phyloP scores from a whole-genome alignment of 2,797 vertebrate species.

The Eulemur rubriventer region DNA sequence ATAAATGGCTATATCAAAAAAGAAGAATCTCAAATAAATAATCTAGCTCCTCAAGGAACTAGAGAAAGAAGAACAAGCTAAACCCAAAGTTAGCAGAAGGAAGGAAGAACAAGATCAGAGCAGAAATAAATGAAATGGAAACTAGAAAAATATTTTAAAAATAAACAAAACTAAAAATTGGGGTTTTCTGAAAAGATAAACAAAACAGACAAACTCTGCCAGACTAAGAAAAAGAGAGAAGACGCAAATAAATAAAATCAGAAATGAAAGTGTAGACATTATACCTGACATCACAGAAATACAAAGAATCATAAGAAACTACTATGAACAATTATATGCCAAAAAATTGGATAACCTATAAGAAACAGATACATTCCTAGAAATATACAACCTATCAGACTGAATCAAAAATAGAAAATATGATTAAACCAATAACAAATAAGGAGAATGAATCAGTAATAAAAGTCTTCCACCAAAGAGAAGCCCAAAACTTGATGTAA shows the following conservation, averaged over 20 bases:
- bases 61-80: not conserved
- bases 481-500: not conserved
- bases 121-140: not conserved
- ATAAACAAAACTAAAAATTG: not conserved
- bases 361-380: not conserved
- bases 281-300: not conserved
- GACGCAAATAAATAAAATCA: not conserved
- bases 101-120: not conserved
- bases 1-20: not conserved
- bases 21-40: not conserved
- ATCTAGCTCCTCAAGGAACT: not conserved
- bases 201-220: not conserved
- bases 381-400: not conserved
- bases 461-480: not conserved
- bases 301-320: not conserved
- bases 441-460: not conserved
- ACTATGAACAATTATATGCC: not conserved
- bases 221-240: not conserved
- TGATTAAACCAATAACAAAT: not conserved
- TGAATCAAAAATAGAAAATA: not conserved
- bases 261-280: not conserved
- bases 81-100: not conserved
- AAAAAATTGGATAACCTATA: not conserved
- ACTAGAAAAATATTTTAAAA: not conserved
- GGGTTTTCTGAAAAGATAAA: not conserved